These are phyloP conservation scores for Meteorus colon DNA, from an alignment of 2,888 invertebrate genomes.

Conservation along the genomic window DNA sequence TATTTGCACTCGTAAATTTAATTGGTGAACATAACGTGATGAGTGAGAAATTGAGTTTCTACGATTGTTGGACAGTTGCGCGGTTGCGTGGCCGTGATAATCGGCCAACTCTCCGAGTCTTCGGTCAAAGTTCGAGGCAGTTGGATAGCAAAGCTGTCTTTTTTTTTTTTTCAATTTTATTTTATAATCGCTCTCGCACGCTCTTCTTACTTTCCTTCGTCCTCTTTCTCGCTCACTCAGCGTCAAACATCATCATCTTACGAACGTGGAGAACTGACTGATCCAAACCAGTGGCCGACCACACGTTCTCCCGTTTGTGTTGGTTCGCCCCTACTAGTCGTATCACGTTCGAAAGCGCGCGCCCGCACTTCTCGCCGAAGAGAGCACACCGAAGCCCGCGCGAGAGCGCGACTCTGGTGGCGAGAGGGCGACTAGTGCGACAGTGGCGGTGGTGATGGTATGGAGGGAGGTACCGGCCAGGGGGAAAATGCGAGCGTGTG, in stretches of 20 bases:
- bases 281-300: constrained; percentile 45
- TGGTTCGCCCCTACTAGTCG: constrained; percentile 52
- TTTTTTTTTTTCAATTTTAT: constrained; percentile 15
- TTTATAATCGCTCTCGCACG: neutral
- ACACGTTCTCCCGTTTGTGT: constrained; percentile 44
- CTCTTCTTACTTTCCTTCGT: neutral
- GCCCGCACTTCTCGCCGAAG: constrained; percentile 60
- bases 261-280: constrained; percentile 69
- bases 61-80: constrained; percentile 17
- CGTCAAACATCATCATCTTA: constrained; percentile 61
- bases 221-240: constrained; percentile 28
- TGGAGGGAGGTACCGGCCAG: constrained; percentile 12
- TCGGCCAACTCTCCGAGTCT: constrained; percentile 42
- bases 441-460: constrained; percentile 28
- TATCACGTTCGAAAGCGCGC: constrained; percentile 68
- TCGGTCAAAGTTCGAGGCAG: constrained; percentile 59
- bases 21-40: neutral
- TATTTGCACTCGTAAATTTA: too few relatives aligned
- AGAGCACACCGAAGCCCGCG: constrained; percentile 49
- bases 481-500: neutral
- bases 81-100: constrained; percentile 34
- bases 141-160: constrained; percentile 22
- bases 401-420: constrained; percentile 37
- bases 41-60: constrained; percentile 23
- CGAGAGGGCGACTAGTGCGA: constrained; percentile 30